These are phyloP conservation scores for Chaetorhynchus papuensis DNA, from an alignment of 2,113 vertebrate genomes.

Conservation along the genomic window DNA sequence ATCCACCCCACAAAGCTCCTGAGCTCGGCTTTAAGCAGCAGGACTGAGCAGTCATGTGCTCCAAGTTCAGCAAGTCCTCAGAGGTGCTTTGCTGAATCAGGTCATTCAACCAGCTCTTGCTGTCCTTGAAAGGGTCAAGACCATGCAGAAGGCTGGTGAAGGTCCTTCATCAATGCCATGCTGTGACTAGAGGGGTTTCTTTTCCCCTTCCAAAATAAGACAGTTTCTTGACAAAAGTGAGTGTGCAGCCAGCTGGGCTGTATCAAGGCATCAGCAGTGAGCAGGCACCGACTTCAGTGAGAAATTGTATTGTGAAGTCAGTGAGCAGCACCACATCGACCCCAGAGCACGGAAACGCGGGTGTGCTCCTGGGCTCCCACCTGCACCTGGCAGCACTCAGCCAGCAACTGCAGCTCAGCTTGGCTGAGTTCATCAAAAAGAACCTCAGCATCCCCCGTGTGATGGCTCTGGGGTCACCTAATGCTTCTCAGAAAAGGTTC, in stretches of 20 bases:
- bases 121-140: not conserved
- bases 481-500: not conserved
- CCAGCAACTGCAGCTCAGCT: not conserved
- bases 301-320: not conserved
- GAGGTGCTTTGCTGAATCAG: not conserved
- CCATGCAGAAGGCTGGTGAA: accelerated
- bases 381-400: accelerated
- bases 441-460: accelerated
- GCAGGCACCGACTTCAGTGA: not conserved
- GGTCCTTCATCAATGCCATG: not conserved
- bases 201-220: accelerated
- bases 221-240: not conserved
- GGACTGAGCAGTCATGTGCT: not conserved
- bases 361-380: not conserved
- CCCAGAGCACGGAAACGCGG: accelerated
- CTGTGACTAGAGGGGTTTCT: accelerated
- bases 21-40: not conserved
- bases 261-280: accelerated
- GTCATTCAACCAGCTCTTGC: not conserved
- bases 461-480: not conserved
- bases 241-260: not conserved
- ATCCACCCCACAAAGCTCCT: not conserved
- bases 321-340: accelerated
- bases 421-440: not conserved
- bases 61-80: not conserved